Evolutionary conservation across 1,140 invertebrate species (phyloP), one percentile per base, ranked within the genome.

Genomic region (Cyclina sinensis): DNA sequence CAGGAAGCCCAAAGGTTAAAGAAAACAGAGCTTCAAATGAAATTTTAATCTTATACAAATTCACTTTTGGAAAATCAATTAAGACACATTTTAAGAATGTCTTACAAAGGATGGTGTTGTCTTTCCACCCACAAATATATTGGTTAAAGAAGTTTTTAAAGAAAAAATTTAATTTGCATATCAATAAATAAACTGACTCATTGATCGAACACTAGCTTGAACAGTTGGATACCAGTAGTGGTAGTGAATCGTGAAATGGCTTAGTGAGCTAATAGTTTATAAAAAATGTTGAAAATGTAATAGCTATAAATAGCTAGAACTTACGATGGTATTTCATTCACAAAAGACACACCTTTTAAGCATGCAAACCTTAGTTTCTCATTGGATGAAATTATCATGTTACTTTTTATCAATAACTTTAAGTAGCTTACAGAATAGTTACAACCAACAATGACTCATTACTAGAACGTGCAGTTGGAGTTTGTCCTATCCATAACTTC

Each of bases 121-220:
- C n/a, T n/a, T n/a, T n/a, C n/a, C n/a, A n/a, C n/a, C n/a, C n/a
- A n/a, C n/a, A n/a, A n/a, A 62, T 27, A 4, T 62, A 62, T 62
- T 62, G 57, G 57, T 57, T 7, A 43, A 4, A n/a, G n/a, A 43
- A 14, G 51, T 62, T 27, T 62, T 62, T 27, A 62, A 62, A n/a
- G n/a, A 14, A 27, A 62, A 27, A 62, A 27, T 27, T 62, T 62
- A 62, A 62, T 62, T 62, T 62, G n/a, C 57, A 62, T 62, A 62
- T 27, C 27, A 1, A 27, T 7, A 62, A 62, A 27, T 27, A 62
- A 27, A 62, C 2, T 62, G 57, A 62, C n/a, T 62, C 57, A 62
- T n/a, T 3, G 51, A 54, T 54, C 9, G 14, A 62, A 27, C 24
- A 27, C n/a, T n/a, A n/a, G n/a, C n/a, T 27, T 27, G n/a, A 27